phyloP scores from a whole-genome alignment of 2,797 vertebrate genomes.

The Phyllotis vaccarum region DNA sequence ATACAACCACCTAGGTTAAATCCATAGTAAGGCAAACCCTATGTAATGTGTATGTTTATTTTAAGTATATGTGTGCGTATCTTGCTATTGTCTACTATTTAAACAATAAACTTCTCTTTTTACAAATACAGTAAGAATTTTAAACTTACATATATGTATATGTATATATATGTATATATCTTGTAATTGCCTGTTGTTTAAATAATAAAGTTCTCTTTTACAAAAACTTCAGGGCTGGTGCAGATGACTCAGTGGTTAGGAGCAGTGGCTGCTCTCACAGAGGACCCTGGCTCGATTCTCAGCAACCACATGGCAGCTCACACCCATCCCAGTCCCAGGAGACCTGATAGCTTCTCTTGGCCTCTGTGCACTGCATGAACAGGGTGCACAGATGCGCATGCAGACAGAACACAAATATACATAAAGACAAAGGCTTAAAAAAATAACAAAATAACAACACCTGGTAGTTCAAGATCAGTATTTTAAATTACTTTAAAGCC shows the following conservation, averaged over 20 bases:
- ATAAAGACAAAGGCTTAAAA: not conserved
- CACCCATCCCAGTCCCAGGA: not conserved
- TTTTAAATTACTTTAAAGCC: conserved; percentile 60
- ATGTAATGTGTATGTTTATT: not conserved
- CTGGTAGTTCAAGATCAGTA: conserved; percentile 28
- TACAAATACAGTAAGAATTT: not conserved
- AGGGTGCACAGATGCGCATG: not conserved
- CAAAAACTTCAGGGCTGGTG: not conserved
- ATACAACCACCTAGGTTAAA: not conserved
- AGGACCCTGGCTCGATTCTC: not conserved
- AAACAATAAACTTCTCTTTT: not conserved
- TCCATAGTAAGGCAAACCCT: not conserved
- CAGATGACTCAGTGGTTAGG: not conserved
- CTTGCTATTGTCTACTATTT: not conserved
- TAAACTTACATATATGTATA: not conserved
- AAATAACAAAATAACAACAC: not conserved
- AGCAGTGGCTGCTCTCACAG: not conserved
- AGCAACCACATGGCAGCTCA: not conserved
- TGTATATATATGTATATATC: not conserved
- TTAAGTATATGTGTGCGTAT: not conserved
- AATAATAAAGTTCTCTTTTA: conserved; percentile 53
- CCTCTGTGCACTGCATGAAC: not conserved
- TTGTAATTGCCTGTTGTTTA: conserved; percentile 38
- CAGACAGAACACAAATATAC: not conserved
- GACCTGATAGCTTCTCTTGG: not conserved